Base-by-base conservation (phyloP, 2,113 vertebrate species). In the Serilophus lunatus region DNA sequence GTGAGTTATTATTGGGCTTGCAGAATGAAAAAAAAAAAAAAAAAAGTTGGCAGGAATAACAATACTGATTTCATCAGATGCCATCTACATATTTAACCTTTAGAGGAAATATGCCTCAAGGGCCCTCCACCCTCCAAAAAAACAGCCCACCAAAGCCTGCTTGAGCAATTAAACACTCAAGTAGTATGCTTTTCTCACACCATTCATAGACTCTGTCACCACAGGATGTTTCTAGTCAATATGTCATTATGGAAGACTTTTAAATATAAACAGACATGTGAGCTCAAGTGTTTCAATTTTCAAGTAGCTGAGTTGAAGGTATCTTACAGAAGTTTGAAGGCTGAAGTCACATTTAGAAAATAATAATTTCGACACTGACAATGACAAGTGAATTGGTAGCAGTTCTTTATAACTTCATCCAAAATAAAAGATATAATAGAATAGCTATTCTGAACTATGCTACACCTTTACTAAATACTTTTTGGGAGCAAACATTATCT, bases 41-140 rank as follows among this genome's bases (percentile, higher is more conserved):
- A 90, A 65, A 26, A 61, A 81, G 40, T 66, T 95, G 94, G 93
- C 82, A 95, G 49, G 71, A 92, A 81, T 82, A 87, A 85, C 47
- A 92, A 86, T 65, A 90, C 47, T 90, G 82, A 90, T 95, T 96
- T 95, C 80, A 92, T 94, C 93, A 84, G 61, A 86, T 93, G 88
- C 92, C 95, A 92, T 86, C 77, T 90, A 90, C 64, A 28, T 80
- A 90, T 84, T 95, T 95, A 76, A 83, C 33, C 90, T 92, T 49
- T 83, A 68, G 36, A 88, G 49, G 40, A 90, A 94, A 94, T 50
- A 63, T 12, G 23, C 57, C 82, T 88, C 88, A 84, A 83, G 83
- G 47, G 90, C 33, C 18, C 59, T 91, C 69, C 71, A 66, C 60
- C 56, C 13, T 70, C 45, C 19, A 16, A 16, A 82, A 92, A 92